Evolutionary conservation across 2,797 vertebrate genomes (phyloP).

Genomic region (Anguilla megastoma): DNA sequence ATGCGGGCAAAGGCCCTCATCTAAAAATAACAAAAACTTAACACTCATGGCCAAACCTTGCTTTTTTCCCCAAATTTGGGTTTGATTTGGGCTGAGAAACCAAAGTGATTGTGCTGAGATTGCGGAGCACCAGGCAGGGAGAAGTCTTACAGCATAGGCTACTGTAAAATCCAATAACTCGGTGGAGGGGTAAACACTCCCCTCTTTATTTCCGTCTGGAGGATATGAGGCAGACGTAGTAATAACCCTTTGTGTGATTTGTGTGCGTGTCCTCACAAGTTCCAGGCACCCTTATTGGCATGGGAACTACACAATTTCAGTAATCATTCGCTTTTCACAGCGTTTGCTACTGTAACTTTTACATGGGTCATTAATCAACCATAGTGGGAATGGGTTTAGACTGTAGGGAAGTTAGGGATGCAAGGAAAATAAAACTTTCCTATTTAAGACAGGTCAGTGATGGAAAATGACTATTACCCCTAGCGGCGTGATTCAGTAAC

Average conservation of each 20-base stretch:
- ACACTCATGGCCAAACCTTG: neutral
- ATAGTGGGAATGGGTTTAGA: neutral
- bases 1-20: neutral
- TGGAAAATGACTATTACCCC: conserved; percentile 16
- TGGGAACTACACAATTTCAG: neutral
- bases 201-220: conserved; percentile 35
- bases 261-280: neutral
- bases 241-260: conserved; percentile 31
- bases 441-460: neutral
- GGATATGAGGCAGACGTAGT: conserved; percentile 50
- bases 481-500: conserved; percentile 17
- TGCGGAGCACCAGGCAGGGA: conserved; percentile 56
- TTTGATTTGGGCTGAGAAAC: conserved; percentile 68
- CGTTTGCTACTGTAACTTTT: neutral
- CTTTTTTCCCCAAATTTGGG: conserved; percentile 49
- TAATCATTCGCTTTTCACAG: neutral
- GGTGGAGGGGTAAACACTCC: conserved; percentile 27
- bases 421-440: neutral
- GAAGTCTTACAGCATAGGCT: conserved; percentile 46
- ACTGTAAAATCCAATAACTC: conserved; percentile 61
- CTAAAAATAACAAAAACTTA: neutral
- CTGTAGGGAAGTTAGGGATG: neutral
- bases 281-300: neutral
- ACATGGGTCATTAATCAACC: neutral
- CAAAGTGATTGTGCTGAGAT: conserved; percentile 73